Conservation (phyloP, 2,888 invertebrate genomes). For the Lampropteryx suffumata region DNA sequence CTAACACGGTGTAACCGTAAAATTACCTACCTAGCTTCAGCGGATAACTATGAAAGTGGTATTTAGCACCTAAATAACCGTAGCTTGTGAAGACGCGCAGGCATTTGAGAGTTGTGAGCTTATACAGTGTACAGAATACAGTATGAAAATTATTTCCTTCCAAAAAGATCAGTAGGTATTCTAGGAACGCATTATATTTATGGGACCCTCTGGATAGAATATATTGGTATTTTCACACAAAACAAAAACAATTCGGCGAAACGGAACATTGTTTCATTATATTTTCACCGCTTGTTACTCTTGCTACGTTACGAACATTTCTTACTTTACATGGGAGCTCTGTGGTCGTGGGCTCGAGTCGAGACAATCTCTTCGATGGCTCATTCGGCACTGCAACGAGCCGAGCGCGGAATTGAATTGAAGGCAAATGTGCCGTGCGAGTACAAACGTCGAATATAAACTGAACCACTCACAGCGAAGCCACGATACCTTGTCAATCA, state of each 20-base stretch:
- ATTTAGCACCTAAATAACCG: constrained; percentile 30
- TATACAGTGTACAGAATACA: constrained; percentile 4
- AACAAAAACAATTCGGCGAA: too few relatives aligned
- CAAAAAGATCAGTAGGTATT: too few relatives aligned
- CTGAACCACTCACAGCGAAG: constrained; percentile 62
- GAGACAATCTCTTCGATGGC: constrained; percentile 75
- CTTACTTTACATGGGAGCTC: constrained; percentile 6
- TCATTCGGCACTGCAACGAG: constrained; percentile 76
- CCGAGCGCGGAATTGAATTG: constrained; percentile 77
- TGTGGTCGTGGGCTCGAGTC: constrained; percentile 20
- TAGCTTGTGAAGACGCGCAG: constrained; percentile 20
- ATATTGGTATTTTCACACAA: too few relatives aligned
- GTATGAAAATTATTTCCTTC: background rate
- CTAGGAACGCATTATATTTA: too few relatives aligned
- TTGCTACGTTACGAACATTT: background rate
- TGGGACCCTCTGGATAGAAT: too few relatives aligned
- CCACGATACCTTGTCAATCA: constrained; percentile 54
- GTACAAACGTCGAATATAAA: constrained; percentile 72
- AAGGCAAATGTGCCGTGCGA: constrained; percentile 76
- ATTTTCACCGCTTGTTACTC: background rate
- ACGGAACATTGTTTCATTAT: too few relatives aligned
- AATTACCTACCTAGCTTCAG: constrained; percentile 20
- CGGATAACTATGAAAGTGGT: constrained; percentile 25
- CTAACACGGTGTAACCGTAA: constrained; percentile 15
- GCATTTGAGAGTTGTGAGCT: constrained; percentile 18